phyloP scores from a whole-genome alignment of 2,888 invertebrate genomes.

The Emesis castigata region DNA sequence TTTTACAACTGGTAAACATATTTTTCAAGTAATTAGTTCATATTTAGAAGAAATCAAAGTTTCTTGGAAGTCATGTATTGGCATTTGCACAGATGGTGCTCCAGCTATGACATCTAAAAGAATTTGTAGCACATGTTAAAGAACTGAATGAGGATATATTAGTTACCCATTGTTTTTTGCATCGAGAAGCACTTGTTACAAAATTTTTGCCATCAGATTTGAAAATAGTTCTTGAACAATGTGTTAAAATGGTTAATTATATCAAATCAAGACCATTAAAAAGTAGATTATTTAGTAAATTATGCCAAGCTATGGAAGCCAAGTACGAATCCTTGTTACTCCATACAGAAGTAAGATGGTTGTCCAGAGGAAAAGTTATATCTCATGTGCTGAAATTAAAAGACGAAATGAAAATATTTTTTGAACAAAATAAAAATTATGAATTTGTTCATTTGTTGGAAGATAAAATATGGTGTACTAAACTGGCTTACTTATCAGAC shows the following conservation, averaged over 20 bases:
- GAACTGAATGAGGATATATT: no score
- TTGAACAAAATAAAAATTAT: slow-evolving; percentile 53
- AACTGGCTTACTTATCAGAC: slow-evolving; percentile 23
- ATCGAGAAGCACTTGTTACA: slow-evolving; percentile 66
- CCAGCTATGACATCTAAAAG: no score
- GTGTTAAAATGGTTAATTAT: slow-evolving; percentile 66
- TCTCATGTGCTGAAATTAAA: no score
- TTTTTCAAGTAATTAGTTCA: no score
- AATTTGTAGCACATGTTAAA: no score
- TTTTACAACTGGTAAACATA: no score
- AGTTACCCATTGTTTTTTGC: slow-evolving; percentile 59
- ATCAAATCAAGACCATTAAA: slow-evolving; percentile 67
- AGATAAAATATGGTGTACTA: slow-evolving; percentile 37
- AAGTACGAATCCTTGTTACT: slow-evolving; percentile 62
- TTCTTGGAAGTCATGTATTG: no score
- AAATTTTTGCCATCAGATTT: slow-evolving; percentile 66
- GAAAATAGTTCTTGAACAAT: slow-evolving; percentile 63
- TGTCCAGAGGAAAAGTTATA: no score
- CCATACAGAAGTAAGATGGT: slow-evolving; percentile 26
- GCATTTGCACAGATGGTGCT: no score
- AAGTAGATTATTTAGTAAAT: slow-evolving; percentile 62
- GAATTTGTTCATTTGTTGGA: slow-evolving; percentile 38
- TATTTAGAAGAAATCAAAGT: no score
- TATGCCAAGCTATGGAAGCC: slow-evolving; percentile 61
- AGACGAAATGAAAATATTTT: slow-evolving; percentile 48